Conservation (phyloP, 1,140 invertebrate species). For the Colletes gigas region DNA sequence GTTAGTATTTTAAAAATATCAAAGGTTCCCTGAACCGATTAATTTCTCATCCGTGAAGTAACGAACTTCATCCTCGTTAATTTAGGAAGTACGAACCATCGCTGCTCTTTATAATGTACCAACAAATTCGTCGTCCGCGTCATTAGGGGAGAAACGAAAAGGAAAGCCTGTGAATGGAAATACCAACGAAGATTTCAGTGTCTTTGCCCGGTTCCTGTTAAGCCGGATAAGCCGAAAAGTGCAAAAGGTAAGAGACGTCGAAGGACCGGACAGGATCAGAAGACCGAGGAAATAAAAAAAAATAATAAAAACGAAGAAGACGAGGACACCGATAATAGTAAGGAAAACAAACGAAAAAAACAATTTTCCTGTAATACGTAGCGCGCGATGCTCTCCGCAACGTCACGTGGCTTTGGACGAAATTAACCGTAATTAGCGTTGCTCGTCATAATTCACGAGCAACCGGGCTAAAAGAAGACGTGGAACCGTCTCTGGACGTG, state of each 20-base stretch:
- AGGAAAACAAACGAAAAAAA: neutral
- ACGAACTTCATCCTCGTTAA: too few species aligned
- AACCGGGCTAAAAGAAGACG: neutral
- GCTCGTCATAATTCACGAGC: neutral
- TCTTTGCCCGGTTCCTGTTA: slow-evolving; percentile 37
- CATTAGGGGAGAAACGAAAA: neutral
- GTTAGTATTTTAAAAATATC: too few species aligned
- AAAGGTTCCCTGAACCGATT: too few species aligned
- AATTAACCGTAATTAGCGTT: slow-evolving; percentile 10
- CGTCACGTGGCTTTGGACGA: neutral
- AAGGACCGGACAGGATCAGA: slow-evolving; percentile 19
- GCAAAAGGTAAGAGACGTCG: slow-evolving; percentile 9
- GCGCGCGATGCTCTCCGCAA: neutral
- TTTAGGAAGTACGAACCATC: too few species aligned
- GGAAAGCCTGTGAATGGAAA: slow-evolving; percentile 6
- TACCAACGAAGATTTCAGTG: slow-evolving; percentile 36
- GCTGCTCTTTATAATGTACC: too few species aligned
- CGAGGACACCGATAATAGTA: neutral
- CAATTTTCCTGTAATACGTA: neutral
- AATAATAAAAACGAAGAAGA: slow-evolving; percentile 13
- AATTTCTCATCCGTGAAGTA: too few species aligned
- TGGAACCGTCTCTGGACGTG: neutral
- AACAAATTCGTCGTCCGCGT: too few species aligned
- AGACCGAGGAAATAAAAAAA: slow-evolving; percentile 1
- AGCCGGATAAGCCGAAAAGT: slow-evolving; percentile 53